phyloP scores from a whole-genome alignment of 1,140 invertebrate genomes.

The Pinna nobilis region DNA sequence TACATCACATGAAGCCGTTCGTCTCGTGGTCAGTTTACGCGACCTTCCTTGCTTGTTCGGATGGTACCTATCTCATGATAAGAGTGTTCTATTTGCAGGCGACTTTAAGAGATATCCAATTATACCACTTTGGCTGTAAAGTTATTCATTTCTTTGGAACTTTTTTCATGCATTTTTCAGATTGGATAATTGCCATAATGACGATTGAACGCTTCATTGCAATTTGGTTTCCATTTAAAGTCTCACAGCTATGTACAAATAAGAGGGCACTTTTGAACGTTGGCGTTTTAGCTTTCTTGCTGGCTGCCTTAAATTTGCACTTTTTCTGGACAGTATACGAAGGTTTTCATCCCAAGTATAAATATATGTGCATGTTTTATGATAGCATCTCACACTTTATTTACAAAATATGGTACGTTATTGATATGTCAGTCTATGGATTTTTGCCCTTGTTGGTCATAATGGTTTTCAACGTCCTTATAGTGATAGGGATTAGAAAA shows the following conservation, averaged over 20 bases:
- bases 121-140: conserved; percentile 51
- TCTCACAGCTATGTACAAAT: conserved; percentile 50
- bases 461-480: conserved; percentile 52
- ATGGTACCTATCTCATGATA: conserved; percentile 44
- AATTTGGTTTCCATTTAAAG: conserved; percentile 62
- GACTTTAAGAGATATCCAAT: conserved; percentile 29
- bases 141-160: conserved; percentile 53
- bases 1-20: conserved; percentile 50
- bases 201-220: conserved; percentile 65
- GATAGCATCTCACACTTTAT: conserved; percentile 33
- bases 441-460: conserved; percentile 53
- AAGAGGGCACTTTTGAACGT: conserved; percentile 26
- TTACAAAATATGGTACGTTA: conserved; percentile 51
- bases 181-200: conserved; percentile 66
- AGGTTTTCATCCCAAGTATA: conserved; percentile 12
- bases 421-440: conserved; percentile 51
- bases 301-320: conserved; percentile 45
- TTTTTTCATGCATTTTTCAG: conserved; percentile 55
- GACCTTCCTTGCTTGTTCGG: conserved; percentile 52
- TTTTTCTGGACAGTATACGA: conserved; percentile 44
- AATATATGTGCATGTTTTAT: conserved; percentile 39
- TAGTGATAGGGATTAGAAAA: conserved; percentile 48
- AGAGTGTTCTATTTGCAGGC: conserved; percentile 53
- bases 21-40: conserved; percentile 58
- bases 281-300: conserved; percentile 38